Percentiles rank a stretch among this genome's conserved stretches.
These are phyloP conservation scores for Tigriopus japonicus DNA, from an alignment of 1,140 invertebrate genomes.

Conservation along the genomic window DNA sequence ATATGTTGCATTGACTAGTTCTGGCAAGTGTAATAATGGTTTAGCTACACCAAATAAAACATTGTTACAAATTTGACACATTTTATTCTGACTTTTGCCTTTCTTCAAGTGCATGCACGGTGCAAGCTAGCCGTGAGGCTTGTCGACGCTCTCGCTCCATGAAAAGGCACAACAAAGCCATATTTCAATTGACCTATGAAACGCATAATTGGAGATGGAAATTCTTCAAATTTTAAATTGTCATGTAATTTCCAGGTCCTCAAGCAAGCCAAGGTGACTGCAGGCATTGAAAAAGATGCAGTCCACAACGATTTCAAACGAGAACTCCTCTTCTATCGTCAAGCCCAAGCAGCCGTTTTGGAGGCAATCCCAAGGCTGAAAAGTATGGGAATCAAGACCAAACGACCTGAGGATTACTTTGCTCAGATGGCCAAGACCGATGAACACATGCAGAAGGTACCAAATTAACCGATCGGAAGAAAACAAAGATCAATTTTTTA, in stretches of 20 bases:
- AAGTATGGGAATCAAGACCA: constrained; percentile 50
- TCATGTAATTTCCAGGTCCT: background rate
- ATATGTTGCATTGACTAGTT: too few relatives aligned
- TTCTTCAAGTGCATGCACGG: too few relatives aligned
- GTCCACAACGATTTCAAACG: constrained; percentile 82
- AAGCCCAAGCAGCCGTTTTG: constrained; percentile 54
- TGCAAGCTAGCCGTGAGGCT: too few relatives aligned
- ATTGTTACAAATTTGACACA: too few relatives aligned
- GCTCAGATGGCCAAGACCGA: constrained; percentile 98
- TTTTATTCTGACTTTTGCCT: too few relatives aligned
- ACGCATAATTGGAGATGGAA: too few relatives aligned
- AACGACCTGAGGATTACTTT: constrained; percentile 86
- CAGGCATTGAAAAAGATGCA: constrained; percentile 39
- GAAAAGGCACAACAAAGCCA: too few relatives aligned
- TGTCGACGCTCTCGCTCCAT: too few relatives aligned
- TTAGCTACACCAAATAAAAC: too few relatives aligned
- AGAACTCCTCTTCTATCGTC: constrained; percentile 73
- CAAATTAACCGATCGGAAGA: constrained; percentile 23
- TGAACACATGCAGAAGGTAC: constrained; percentile 77
- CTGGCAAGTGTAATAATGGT: too few relatives aligned
- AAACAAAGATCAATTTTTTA: constrained; percentile 16
- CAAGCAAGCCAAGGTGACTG: background rate
- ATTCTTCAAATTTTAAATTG: too few relatives aligned
- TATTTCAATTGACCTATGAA: too few relatives aligned
- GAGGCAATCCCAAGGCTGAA: constrained; percentile 33